Base-by-base conservation (phyloP, 2,113 vertebrate genomes). In the Rhinoderma darwinii region DNA sequence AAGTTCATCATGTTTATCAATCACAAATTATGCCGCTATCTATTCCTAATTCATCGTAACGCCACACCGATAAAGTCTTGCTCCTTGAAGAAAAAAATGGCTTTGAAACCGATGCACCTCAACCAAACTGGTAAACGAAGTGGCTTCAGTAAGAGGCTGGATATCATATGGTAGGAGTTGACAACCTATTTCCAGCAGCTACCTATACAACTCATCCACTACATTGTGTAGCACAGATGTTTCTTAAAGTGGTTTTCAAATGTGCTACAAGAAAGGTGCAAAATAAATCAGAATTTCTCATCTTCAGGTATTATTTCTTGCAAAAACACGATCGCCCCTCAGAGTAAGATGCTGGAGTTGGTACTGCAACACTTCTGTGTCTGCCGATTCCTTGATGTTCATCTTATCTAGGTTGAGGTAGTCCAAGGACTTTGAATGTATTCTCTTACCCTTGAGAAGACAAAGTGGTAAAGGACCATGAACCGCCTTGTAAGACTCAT, bases 381-480 rank as follows among this genome's bases (percentile, higher is more conserved):
- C 98, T 37, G 96, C 94, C n/a, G 97, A 95, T 92, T 99, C 97
- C 91, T 96, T 95, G 90, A 96, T 93, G 84, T 84, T 96, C 94
- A 98, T 97, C 96, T 97, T 99, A 94, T 99, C 97, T 93, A 99
- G 94, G 90, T 99, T 98, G 93, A 99, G 97, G 96, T 99, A 99
- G 96, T 99, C 98, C 92, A 99, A 93, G 22, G 97, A 99, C 94
- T 98, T 99, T 14, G 97, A 98, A 89, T 97, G 96, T 88, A 95
- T 93, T 89, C 94, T 95, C 93, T 96, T 98, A 50, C 96, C 95
- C 92, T 97, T 97, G 37, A 98, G 94, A 91, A 98, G 95, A 92
- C 96, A 98, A 79, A 97, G 93, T 83, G 97, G 97, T 87, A 99
- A 91, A 17, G 96, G 94, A 75, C 95, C 94, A 37, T 97, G 96